Evolutionary conservation across 2,113 vertebrate genomes (phyloP).

Genomic region (Gymnorhina tibicen): DNA sequence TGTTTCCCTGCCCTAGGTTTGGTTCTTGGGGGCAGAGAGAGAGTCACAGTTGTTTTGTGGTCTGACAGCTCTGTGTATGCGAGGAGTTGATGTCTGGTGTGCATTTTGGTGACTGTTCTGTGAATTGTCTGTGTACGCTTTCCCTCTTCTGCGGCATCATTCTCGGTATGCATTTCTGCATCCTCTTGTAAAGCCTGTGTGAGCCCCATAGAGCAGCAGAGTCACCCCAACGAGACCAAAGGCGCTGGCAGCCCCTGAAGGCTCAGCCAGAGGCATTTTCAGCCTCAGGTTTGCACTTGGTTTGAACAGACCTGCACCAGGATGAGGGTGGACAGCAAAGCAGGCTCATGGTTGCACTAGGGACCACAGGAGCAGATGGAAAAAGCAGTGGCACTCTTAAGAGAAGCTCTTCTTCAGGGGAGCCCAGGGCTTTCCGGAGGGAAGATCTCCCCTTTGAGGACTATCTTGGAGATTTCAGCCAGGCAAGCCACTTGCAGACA

Average conservation of each 20-base stretch:
- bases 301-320: fast-evolving
- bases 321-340: not conserved
- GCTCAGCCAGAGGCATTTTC: not conserved
- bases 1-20: not conserved
- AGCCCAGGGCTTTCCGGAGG: not conserved
- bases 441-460: not conserved
- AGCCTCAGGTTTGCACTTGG: not conserved
- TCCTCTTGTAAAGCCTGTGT: not conserved
- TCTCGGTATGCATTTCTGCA: not conserved
- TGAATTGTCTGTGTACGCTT: not conserved
- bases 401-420: not conserved
- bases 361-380: not conserved
- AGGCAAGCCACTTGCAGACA: not conserved
- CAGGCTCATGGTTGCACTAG: fast-evolving
- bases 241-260: not conserved
- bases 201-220: fast-evolving
- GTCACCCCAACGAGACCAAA: not conserved
- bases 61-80: not conserved
- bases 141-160: not conserved
- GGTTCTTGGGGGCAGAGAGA: not conserved
- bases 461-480: not conserved
- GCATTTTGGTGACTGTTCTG: not conserved
- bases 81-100: not conserved
- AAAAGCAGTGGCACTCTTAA: not conserved
- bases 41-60: not conserved